Evolutionary conservation across 2,113 vertebrate genomes (phyloP), one percentile per base, ranked within the genome.

Genomic region (Carassius carassius): DNA sequence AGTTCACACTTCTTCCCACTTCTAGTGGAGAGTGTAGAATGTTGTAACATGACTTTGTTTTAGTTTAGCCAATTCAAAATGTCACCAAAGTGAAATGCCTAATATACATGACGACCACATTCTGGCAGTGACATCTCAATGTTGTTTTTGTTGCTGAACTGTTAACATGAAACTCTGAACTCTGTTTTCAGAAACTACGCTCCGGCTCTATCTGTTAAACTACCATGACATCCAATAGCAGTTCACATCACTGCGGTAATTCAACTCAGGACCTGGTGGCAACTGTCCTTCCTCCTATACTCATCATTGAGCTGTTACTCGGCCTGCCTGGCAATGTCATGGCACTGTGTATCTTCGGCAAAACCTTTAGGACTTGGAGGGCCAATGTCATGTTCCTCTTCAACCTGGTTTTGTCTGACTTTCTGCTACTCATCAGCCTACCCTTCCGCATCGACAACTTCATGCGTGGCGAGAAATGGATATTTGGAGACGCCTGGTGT

Each of bases 401-500:
- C 73, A 95, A 95, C 89, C 89, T 95, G 85, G 91, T 95, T 32
- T 85, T 95, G 2, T 94, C 94, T 0, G 95, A 95, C 89, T 93
- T 95, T 83, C 32, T 95, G 37, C 91, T 91, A 7, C 88, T 95
- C 1, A 75, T 93, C 25, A 94, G 93, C 73, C 87, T 95, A 23
- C 95, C 94, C 0, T 93, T 95, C 74, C 86, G 94, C 74, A 94
- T 95, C 21, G 91, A 95, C 3, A 90, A 90, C 84, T 84, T 93
- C 79, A 65, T 90, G 47, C 83, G 47, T 17, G 73, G 86, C 11
- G 86, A 93, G 32, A 51, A 88, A 49, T 89, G 88, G 88, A 8
- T 56, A 44, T 89, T 85, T 21, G 85, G 85, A 60, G 54, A 81
- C 2, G 80, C 69, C 25, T 83, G 85, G 88, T 89, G 88, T 63